phyloP scores from a whole-genome alignment of 2,888 invertebrate species.

The Cloeon dipterum region DNA sequence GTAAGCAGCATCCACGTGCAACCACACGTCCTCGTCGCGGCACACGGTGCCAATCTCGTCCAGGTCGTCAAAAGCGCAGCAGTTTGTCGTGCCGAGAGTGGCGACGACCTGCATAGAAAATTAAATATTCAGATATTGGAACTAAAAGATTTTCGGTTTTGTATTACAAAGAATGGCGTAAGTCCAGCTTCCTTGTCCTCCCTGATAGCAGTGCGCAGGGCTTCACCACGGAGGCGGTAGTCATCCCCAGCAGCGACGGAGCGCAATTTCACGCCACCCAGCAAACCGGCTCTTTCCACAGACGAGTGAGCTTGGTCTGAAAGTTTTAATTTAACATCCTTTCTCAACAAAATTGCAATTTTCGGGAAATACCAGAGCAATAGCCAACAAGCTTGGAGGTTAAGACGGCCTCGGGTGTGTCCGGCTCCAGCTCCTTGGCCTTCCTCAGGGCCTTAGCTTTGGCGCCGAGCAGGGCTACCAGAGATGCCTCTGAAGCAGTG shows the following conservation, averaged over 20 bases:
- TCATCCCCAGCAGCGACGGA: slow-evolving; percentile 46
- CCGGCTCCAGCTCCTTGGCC: slow-evolving; percentile 45
- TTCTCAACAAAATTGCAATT: slow-evolving; percentile 6
- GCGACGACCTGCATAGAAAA: slow-evolving; percentile 42
- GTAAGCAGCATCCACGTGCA: slow-evolving; percentile 94
- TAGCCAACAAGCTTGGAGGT: slow-evolving; percentile 66
- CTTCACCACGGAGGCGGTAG: slow-evolving; percentile 48
- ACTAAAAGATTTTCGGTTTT: no score
- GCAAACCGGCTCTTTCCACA: slow-evolving; percentile 74
- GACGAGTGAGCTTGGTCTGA: slow-evolving; percentile 78
- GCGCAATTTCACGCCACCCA: slow-evolving; percentile 66
- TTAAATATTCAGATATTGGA: no score
- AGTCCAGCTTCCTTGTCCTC: slow-evolving; percentile 72
- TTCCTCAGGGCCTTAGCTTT: slow-evolving; percentile 47
- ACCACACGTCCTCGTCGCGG: slow-evolving; percentile 52
- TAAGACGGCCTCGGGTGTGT: slow-evolving; percentile 48
- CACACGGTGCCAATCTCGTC: slow-evolving; percentile 84
- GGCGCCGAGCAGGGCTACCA: slow-evolving; percentile 79
- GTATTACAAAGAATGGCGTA: slow-evolving; percentile 91
- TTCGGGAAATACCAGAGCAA: slow-evolving; percentile 51
- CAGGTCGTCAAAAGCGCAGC: slow-evolving; percentile 79
- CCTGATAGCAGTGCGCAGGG: slow-evolving; percentile 50
- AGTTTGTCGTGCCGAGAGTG: slow-evolving; percentile 89
- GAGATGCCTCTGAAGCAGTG: slow-evolving; percentile 84
- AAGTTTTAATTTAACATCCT: slow-evolving; percentile 5